These are phyloP conservation scores for Crocodylus rhombifer DNA, from an alignment of 2,797 vertebrate genomes.

Conservation along the genomic window DNA sequence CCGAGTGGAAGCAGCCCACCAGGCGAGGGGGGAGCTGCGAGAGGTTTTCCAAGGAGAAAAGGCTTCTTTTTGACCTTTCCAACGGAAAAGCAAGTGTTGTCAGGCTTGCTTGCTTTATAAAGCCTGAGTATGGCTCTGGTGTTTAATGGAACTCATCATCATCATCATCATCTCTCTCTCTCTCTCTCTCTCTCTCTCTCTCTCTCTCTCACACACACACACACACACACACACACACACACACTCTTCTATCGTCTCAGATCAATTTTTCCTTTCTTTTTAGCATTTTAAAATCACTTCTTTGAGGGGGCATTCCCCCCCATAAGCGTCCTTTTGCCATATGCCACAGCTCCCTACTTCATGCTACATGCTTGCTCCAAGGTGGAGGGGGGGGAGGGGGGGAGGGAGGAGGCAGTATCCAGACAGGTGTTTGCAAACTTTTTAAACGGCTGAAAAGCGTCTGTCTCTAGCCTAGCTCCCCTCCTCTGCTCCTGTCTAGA, in stretches of 20 bases:
- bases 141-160: background rate
- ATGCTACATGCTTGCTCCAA: background rate
- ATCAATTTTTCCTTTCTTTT: background rate
- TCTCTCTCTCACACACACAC: too few relatives aligned
- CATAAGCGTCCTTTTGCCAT: background rate
- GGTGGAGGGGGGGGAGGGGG: background rate
- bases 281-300: background rate
- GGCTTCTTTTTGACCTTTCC: background rate
- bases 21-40: background rate
- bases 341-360: background rate
- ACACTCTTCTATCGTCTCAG: background rate
- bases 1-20: background rate
- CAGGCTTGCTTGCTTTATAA: constrained; percentile 27
- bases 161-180: too few relatives aligned
- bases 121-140: background rate
- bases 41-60: background rate
- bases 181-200: too few relatives aligned
- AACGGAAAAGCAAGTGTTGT: background rate
- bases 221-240: too few relatives aligned
- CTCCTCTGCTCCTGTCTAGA: too few relatives aligned
- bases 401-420: background rate
- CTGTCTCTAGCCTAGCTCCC: too few relatives aligned
- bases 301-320: background rate
- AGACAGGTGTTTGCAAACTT: background rate
- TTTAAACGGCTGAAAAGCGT: background rate